Evolutionary conservation across 1,140 invertebrate genomes (phyloP), one percentile per base, ranked within the genome.

Genomic region (Heterodera schachtii): DNA sequence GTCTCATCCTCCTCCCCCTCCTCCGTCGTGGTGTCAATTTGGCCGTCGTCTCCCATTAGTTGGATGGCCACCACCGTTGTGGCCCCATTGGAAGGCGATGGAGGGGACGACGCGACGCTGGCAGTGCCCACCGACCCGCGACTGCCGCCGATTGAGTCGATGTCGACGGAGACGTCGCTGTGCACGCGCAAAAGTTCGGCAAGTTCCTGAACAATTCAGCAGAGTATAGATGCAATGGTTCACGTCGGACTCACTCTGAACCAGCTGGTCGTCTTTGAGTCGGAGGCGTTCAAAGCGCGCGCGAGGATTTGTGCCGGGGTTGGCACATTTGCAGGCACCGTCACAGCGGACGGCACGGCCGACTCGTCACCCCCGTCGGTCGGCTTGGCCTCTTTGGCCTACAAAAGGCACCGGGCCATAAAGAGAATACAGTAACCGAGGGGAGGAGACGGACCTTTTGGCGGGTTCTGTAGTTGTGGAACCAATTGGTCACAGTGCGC

Each of bases 401-500:
- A 1, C 49, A 64, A 81, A 64, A 21, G 43, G 19, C 19, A 43
- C 41, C 44, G 11, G 6, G 6, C 69, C 31, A 31, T 31, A 31
- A 31, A 71, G 41, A 8, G 13, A 52, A 5, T 73, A 66, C 41
- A 78, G 47, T 78, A 47, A 49, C 47, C 21, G 4, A 0, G 41
- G 43, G 13, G n/a, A 75, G 16, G 31, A 31, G 69, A 9, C 6
- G 44, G 3, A 91, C 91, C 91, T 99, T 99, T 87, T 98, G 92
- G 76, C 97, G 93, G 95, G 98, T 99, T 79, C 97, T 93, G 91
- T 99, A 96, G 90, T 98, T 99, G 91, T 98, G 97, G 92, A 98
- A 98, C 97, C 97, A 99, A 90, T 99, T 98, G 21, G 95, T 96
- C 81, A 99, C 98, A 64, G 96, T 98, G 84, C 96, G 93, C 13